A percentile compares a stretch with the other conserved stretches of the same genome.
phyloP scores from a whole-genome alignment of 1,140 invertebrate genomes.

The Pectinophora gossypiella region DNA sequence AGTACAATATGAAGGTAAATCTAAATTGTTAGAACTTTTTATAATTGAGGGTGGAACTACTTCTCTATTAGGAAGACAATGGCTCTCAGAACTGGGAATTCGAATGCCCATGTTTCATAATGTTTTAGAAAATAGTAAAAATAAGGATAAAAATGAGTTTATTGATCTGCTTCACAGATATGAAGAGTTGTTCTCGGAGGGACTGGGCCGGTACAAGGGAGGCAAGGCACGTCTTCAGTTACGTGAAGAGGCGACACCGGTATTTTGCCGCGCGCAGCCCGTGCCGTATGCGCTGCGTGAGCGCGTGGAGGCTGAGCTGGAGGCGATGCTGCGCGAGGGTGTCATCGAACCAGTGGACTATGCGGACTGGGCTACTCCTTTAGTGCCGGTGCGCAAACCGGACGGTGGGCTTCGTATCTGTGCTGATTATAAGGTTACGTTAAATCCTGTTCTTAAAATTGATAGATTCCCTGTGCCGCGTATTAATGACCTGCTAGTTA shows the following conservation, averaged over 20 bases:
- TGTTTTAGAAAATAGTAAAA: neutral
- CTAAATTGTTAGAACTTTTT: conserved; percentile 25
- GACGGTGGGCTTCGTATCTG: conserved; percentile 62
- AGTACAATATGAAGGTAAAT: conserved; percentile 15
- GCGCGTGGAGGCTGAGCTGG: conserved; percentile 7
- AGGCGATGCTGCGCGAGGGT: conserved; percentile 21
- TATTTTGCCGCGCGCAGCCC: conserved; percentile 17
- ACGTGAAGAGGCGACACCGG: conserved; percentile 11
- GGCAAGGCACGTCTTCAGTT: conserved; percentile 7
- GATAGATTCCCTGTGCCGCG: conserved; percentile 37
- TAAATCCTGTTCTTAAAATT: conserved; percentile 42
- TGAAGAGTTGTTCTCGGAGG: conserved; percentile 9
- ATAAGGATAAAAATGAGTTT: neutral
- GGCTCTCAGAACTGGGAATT: conserved; percentile 11
- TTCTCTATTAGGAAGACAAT: conserved; percentile 11
- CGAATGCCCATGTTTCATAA: neutral
- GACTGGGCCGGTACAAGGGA: conserved; percentile 16
- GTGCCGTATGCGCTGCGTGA: conserved; percentile 6
- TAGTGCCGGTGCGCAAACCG: conserved; percentile 45
- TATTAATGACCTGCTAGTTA: conserved; percentile 28
- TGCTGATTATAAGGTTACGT: conserved; percentile 14
- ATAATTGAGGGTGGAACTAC: conserved; percentile 22
- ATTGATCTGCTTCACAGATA: conserved; percentile 9
- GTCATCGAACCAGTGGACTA: conserved; percentile 36
- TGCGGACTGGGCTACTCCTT: conserved; percentile 50